phyloP scores from a whole-genome alignment of 2,797 vertebrate genomes.

The Acrossocheilus wenchowensis region DNA sequence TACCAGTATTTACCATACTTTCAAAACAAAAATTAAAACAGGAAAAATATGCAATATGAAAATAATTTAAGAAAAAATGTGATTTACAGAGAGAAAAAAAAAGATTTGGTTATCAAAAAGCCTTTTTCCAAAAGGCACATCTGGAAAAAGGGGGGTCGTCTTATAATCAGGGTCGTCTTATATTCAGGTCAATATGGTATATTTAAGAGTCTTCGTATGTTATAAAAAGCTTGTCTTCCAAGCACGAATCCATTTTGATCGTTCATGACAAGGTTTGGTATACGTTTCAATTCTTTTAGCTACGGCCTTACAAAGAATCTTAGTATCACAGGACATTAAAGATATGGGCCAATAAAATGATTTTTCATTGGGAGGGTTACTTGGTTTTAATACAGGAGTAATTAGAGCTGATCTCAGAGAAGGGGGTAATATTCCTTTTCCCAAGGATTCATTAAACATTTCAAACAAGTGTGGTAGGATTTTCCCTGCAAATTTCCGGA shows the following conservation, averaged over 20 bases:
- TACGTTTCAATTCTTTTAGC: not conserved
- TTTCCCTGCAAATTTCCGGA: not conserved
- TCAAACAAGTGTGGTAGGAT: not conserved
- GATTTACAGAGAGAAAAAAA: no score
- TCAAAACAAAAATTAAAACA: no score
- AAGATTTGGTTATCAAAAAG: no score
- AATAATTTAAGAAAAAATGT: no score
- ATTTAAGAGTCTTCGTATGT: conserved; percentile 15
- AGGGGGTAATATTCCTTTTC: not conserved
- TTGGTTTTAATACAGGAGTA: not conserved
- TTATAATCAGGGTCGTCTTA: no score
- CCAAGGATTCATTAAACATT: not conserved
- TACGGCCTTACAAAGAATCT: conserved; percentile 10
- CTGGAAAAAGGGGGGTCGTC: no score
- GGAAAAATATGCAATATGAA: no score
- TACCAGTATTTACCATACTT: no score
- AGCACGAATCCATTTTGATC: conserved; percentile 28
- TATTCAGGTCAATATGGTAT: not conserved
- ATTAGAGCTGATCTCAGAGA: conserved; percentile 3
- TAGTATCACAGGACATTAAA: conserved; percentile 8
- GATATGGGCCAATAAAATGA: conserved; percentile 17
- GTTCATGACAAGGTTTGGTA: not conserved
- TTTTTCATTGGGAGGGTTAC: not conserved
- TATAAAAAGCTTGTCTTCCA: not conserved
- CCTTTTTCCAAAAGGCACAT: no score